phyloP scores from a whole-genome alignment of 2,113 vertebrate species.

The Tamias sibiricus region DNA sequence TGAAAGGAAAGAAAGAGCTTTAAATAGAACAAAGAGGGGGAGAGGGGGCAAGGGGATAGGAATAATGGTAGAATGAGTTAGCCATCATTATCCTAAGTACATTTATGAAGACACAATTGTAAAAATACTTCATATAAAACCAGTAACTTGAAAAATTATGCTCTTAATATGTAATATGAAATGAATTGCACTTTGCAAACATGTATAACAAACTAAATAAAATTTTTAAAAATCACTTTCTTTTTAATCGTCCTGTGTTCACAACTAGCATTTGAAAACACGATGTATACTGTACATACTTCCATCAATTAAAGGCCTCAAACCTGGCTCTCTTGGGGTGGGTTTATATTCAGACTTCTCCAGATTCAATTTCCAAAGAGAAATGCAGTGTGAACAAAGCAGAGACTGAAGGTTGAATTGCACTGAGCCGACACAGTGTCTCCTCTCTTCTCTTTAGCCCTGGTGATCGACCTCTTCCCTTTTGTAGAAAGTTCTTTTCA shows the following conservation, averaged over 20 bases:
- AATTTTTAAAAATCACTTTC: neutral
- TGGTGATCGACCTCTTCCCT: neutral
- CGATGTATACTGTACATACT: neutral
- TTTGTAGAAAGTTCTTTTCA: conserved; percentile 36
- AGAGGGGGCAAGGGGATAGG: too few relatives aligned
- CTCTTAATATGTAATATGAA: too few relatives aligned
- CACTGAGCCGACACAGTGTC: neutral
- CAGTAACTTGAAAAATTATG: too few relatives aligned
- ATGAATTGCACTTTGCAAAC: too few relatives aligned
- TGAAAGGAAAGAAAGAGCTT: too few relatives aligned
- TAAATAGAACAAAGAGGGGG: too few relatives aligned
- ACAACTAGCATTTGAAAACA: neutral
- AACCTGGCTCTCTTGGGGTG: neutral
- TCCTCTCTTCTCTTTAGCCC: conserved; percentile 18
- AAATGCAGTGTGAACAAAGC: neutral
- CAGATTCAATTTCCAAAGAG: conserved; percentile 12
- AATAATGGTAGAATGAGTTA: too few relatives aligned
- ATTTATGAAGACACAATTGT: too few relatives aligned
- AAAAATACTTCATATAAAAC: too few relatives aligned
- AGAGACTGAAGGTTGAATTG: neutral
- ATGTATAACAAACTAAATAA: too few relatives aligned
- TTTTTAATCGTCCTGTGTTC: neutral
- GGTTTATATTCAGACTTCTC: conserved; percentile 22
- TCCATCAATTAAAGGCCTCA: neutral
- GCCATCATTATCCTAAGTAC: too few relatives aligned